phyloP scores from a whole-genome alignment of 2,797 vertebrate genomes.

The Catharus ustulatus region DNA sequence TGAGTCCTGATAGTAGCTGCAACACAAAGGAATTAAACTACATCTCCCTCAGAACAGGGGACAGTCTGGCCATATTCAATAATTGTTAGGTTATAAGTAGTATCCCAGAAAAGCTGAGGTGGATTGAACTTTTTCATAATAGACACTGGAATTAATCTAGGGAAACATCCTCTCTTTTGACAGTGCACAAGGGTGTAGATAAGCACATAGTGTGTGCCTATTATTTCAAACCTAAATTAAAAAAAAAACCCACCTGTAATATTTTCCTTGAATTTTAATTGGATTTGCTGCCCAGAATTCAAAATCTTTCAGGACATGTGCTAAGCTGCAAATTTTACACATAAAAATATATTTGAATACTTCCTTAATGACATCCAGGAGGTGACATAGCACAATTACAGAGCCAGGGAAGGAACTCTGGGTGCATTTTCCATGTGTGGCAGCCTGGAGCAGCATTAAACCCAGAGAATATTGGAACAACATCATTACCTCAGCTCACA shows the following conservation, averaged over 20 bases:
- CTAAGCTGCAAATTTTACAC: background rate
- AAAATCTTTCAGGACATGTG: background rate
- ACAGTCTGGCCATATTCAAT: background rate
- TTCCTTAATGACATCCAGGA: background rate
- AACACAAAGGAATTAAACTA: background rate
- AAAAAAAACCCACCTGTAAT: background rate
- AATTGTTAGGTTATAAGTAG: background rate
- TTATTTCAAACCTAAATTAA: background rate
- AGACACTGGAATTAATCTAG: background rate
- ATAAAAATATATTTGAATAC: background rate
- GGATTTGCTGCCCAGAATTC: background rate
- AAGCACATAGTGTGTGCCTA: background rate
- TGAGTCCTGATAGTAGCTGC: background rate
- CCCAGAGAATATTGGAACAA: background rate
- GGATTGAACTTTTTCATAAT: background rate
- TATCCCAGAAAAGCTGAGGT: background rate
- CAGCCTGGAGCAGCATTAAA: background rate
- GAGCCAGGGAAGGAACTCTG: background rate
- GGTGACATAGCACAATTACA: rapidly evolving
- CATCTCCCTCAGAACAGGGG: background rate
- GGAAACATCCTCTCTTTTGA: background rate
- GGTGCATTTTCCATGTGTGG: background rate
- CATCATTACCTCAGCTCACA: background rate
- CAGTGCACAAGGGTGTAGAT: rapidly evolving
- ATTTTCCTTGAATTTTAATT: background rate